phyloP scores from a whole-genome alignment of 2,797 vertebrate species.

The Pipistrellus pygmaeus region DNA sequence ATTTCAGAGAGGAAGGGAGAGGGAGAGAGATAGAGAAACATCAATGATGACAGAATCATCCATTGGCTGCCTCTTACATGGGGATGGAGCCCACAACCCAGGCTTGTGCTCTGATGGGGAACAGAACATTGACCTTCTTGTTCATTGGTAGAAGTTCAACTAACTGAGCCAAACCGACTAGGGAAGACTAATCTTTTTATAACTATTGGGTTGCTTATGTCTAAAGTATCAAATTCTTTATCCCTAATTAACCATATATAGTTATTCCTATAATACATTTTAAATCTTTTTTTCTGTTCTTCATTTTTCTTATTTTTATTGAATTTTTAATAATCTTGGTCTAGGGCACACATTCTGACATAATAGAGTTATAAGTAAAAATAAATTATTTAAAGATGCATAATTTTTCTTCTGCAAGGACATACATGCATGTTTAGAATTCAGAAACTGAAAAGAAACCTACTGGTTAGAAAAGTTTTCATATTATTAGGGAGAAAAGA shows the following conservation, averaged over 20 bases:
- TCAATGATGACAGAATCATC: background rate
- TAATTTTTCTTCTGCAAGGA: background rate
- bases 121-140: background rate
- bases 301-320: conserved; percentile 11
- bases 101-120: background rate
- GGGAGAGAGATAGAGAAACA: background rate
- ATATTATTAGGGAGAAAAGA: background rate
- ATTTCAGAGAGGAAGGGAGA: background rate
- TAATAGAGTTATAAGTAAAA: background rate
- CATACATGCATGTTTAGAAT: background rate
- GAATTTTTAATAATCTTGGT: background rate
- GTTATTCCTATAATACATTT: background rate
- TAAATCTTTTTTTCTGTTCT: background rate
- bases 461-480: background rate
- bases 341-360: background rate
- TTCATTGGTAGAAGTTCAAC: background rate
- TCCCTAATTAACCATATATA: background rate
- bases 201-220: background rate
- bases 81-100: background rate
- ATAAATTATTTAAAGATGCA: conserved; percentile 11
- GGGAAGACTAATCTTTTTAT: background rate
- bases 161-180: background rate
- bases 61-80: background rate
- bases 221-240: background rate
- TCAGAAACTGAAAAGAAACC: background rate